These are phyloP conservation scores for Cyclura pinguis DNA, from an alignment of 2,797 vertebrate genomes.

Conservation along the genomic window DNA sequence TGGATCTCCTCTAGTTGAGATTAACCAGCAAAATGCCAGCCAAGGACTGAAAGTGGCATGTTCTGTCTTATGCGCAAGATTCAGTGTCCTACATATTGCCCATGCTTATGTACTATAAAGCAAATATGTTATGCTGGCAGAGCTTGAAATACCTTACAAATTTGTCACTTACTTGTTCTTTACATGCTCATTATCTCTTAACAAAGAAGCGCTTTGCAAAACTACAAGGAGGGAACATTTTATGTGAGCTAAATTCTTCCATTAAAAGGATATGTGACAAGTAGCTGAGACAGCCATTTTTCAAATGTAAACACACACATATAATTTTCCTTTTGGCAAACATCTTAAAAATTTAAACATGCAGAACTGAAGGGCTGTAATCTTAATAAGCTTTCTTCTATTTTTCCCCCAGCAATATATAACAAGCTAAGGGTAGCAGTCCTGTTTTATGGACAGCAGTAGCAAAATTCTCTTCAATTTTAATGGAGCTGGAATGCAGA, in stretches of 20 bases:
- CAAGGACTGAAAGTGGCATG: too few relatives aligned
- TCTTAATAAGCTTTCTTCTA: conserved; percentile 50
- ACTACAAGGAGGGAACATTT: not conserved
- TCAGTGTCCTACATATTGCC: not conserved
- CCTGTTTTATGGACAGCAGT: fast-evolving
- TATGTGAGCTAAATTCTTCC: not conserved
- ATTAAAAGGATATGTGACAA: conserved; percentile 9
- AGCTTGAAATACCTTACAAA: conserved; percentile 25
- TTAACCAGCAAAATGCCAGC: too few relatives aligned
- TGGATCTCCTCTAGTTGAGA: too few relatives aligned
- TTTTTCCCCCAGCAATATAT: conserved; percentile 31
- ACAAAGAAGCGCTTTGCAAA: conserved; percentile 31
- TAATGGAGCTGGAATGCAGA: not conserved
- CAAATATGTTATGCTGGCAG: not conserved
- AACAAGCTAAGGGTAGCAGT: not conserved
- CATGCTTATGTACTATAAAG: not conserved
- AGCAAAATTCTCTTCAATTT: not conserved
- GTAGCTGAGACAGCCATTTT: not conserved
- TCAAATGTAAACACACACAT: conserved; percentile 25
- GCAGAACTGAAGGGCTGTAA: conserved; percentile 42
- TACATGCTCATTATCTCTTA: conserved; percentile 24
- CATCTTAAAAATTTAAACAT: conserved; percentile 25
- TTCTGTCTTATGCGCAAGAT: not conserved
- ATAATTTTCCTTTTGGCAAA: conserved; percentile 44
- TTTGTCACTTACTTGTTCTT: conserved; percentile 16